phyloP scores from a whole-genome alignment of 2,797 vertebrate genomes.

The Notolepis coatsorum region DNA sequence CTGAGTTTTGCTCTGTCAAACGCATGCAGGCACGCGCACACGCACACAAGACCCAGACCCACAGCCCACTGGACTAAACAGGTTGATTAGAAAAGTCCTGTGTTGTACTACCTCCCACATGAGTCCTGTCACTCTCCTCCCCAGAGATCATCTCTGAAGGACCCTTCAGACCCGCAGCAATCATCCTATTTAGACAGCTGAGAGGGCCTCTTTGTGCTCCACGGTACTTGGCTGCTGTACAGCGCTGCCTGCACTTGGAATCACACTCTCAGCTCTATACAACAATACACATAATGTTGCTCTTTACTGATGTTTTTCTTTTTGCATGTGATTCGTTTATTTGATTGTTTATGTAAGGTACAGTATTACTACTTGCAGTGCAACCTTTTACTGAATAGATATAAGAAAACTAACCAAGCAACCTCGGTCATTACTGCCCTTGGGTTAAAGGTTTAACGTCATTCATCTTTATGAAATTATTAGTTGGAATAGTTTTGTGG shows the following conservation, averaged over 20 bases:
- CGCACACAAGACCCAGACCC: not conserved
- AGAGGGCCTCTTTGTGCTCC: slow-evolving; percentile 59
- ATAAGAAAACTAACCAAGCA: too few relatives aligned
- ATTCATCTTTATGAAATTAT: too few relatives aligned
- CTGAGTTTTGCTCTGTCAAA: not conserved
- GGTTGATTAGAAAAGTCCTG: slow-evolving; percentile 69
- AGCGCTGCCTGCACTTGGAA: slow-evolving; percentile 57
- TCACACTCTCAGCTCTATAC: slow-evolving; percentile 61
- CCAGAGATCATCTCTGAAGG: slow-evolving; percentile 75
- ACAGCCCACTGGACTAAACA: slow-evolving; percentile 35
- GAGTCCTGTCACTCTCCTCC: slow-evolving; percentile 58
- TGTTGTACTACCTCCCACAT: slow-evolving; percentile 69
- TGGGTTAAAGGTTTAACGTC: too few relatives aligned
- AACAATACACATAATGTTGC: slow-evolving; percentile 62
- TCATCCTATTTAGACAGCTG: slow-evolving; percentile 79
- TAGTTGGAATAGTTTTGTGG: too few relatives aligned
- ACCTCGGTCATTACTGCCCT: too few relatives aligned
- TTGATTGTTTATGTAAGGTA: slow-evolving; percentile 50
- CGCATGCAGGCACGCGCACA: not conserved
- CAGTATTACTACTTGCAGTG: slow-evolving; percentile 20
- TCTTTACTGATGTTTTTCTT: slow-evolving; percentile 58
- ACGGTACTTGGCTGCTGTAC: slow-evolving; percentile 50
- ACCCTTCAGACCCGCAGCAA: slow-evolving; percentile 80
- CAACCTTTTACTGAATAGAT: too few relatives aligned
- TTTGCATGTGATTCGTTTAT: too few relatives aligned